phyloP scores from a whole-genome alignment of 2,888 invertebrate genomes.

The Stenodema calcarata region DNA sequence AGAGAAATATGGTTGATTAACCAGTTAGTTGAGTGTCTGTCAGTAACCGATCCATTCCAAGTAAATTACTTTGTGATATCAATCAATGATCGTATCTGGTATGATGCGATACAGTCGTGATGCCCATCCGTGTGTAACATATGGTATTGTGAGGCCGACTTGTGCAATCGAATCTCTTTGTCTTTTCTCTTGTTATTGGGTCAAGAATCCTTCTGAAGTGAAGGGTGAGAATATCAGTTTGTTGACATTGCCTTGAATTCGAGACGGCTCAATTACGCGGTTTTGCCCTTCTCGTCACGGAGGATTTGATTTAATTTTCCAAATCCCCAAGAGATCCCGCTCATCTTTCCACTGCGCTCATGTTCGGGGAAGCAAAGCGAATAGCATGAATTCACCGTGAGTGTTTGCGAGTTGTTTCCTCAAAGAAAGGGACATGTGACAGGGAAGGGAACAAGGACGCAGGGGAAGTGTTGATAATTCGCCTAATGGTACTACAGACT shows the following conservation, averaged over 20 bases:
- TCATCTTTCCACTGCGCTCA: not conserved
- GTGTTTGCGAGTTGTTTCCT: not conserved
- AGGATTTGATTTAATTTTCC: not conserved
- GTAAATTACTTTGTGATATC: not conserved
- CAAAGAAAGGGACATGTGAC: not conserved
- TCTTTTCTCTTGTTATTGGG: not conserved
- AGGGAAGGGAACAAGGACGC: not conserved
- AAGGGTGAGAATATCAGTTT: not conserved
- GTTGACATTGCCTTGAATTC: slow-evolving; percentile 39
- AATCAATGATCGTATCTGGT: not conserved
- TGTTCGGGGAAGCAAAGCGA: not conserved
- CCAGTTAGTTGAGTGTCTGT: too few relatives aligned
- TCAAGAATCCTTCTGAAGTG: not conserved
- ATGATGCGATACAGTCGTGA: not conserved
- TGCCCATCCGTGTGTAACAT: not conserved
- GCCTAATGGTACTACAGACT: not conserved
- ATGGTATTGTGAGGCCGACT: not conserved
- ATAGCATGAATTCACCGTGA: not conserved
- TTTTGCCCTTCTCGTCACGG: not conserved
- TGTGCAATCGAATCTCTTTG: not conserved
- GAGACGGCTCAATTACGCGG: not conserved
- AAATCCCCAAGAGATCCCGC: not conserved
- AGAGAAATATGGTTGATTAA: too few relatives aligned
- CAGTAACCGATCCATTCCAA: too few relatives aligned
- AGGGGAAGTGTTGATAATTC: not conserved